Evolutionary conservation across 2,113 vertebrate genomes (phyloP), one percentile per base, ranked within the genome.

Genomic region (Solenodon paradoxus): DNA sequence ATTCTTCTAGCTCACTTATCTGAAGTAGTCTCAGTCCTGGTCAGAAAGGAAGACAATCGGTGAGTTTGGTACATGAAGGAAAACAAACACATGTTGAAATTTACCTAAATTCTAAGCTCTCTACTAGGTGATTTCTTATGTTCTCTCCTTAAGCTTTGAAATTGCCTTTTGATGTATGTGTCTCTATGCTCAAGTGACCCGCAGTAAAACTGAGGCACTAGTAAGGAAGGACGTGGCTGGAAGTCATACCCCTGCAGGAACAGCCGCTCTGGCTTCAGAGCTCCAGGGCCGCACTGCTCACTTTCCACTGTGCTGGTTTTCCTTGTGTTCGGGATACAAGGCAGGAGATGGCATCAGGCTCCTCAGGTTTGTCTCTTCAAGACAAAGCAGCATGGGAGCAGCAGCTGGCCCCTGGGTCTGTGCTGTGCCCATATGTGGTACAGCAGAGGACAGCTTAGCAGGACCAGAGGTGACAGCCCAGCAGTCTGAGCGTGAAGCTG

Each of bases 201-300:
- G 38, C 22, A 16, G 26, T 55, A 55, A 59, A 30, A 20, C 0
- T 35, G 75, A 78, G 64, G 22, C n/a, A 22, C 45, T 42, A 28
- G 45, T 12, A 30, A 19, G 64, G 42, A 12, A 7, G n/a, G n/a
- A n/a, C n/a, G 1, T 19, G 8, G 40, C 26, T 26, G 15, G 28
- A 47, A 11, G 35, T 45, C 72, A 17, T 2, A 4, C 30, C 11
- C 2, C 9, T 10, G 22, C 20, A 78, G 10, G n/a, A 12, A 0
- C 1, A 1, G 2, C 0, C 9, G 26, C 16, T 30, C 57, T 78
- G 68, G 30, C 32, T 5, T 0, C 32, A 13, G 26, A 28, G 35
- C 32, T 77, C 30, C 30, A 35, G 53, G 32, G 3, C 1, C 17
- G 59, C 6, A 26, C 15, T 0, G 16, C 3, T 8, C 42, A 9